Percentiles rank a stretch among this genome's conserved stretches.
phyloP scores from a whole-genome alignment of 2,888 invertebrate species.

The Molanna angustata region DNA sequence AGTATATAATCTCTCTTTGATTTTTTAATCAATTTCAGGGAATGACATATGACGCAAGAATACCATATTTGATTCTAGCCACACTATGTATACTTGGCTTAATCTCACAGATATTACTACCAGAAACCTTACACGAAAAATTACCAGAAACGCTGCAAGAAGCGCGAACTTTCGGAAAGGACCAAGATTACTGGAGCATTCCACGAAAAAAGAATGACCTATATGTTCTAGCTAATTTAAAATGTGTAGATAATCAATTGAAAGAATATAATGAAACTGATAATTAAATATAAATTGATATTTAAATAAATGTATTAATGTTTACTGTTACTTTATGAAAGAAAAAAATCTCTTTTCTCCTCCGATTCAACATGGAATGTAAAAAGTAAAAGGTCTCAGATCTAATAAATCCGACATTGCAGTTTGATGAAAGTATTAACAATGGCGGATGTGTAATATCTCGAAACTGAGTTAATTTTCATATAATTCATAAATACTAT shows the following conservation, averaged over 20 bases:
- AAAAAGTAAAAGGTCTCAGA: no score
- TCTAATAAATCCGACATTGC: no score
- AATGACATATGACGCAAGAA: conserved; percentile 44
- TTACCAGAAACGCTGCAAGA: conserved; percentile 57
- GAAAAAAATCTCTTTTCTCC: conserved; percentile 2
- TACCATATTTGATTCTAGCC: conserved; percentile 41
- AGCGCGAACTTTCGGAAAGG: conserved; percentile 50
- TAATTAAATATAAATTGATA: no score
- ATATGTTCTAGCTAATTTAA: conserved; percentile 22
- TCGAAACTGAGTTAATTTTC: no score
- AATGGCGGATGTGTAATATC: no score
- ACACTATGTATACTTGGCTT: conserved; percentile 44
- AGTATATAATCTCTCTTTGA: no score
- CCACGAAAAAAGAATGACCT: conserved; percentile 24
- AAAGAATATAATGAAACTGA: conserved; percentile 12
- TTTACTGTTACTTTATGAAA: no score
- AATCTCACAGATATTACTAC: conserved; percentile 47
- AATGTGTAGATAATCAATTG: conserved; percentile 11
- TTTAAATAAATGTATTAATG: no score
- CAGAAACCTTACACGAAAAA: conserved; percentile 56
- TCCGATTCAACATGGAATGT: no score
- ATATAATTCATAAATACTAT: no score
- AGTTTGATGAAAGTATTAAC: no score
- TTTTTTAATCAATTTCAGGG: conserved; percentile 37
- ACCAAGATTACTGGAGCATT: conserved; percentile 39